Evolutionary conservation across 2,888 invertebrate species (phyloP).

Genomic region (Ditula angustiorana): DNA sequence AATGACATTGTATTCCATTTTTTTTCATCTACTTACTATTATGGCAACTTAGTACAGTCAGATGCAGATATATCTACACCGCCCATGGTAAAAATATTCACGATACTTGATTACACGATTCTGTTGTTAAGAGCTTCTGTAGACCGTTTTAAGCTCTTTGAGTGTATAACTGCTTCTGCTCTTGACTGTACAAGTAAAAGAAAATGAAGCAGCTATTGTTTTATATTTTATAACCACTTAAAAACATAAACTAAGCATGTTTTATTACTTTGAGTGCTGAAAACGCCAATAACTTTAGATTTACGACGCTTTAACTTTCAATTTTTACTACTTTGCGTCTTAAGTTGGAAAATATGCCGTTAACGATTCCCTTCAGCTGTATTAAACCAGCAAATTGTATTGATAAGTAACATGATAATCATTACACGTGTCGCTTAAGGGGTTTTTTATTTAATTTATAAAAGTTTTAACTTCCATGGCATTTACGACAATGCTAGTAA

Average conservation of each 20-base stretch:
- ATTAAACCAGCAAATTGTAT: neutral
- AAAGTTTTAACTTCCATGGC: no score
- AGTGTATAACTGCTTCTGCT: neutral
- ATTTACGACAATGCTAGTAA: no score
- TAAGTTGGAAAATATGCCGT: neutral
- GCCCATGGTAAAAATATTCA: no score
- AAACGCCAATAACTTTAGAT: slow-evolving; percentile 7
- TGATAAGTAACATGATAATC: neutral
- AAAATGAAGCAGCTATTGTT: neutral
- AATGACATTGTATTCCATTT: no score
- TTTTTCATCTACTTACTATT: no score
- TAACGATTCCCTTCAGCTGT: neutral
- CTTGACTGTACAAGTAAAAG: neutral
- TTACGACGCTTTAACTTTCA: slow-evolving; percentile 11
- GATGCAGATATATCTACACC: no score
- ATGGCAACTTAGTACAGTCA: no score
- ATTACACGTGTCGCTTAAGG: no score
- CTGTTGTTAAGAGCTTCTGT: no score
- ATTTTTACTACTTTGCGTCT: neutral
- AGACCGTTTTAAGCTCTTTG: no score
- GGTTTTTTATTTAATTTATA: no score
- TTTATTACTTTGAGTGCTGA: neutral
- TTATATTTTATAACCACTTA: slow-evolving; percentile 5
- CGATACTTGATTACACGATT: no score
- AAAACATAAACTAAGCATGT: neutral